Conservation (phyloP, 2,888 invertebrate genomes). For the Melinaea menophilus region DNA sequence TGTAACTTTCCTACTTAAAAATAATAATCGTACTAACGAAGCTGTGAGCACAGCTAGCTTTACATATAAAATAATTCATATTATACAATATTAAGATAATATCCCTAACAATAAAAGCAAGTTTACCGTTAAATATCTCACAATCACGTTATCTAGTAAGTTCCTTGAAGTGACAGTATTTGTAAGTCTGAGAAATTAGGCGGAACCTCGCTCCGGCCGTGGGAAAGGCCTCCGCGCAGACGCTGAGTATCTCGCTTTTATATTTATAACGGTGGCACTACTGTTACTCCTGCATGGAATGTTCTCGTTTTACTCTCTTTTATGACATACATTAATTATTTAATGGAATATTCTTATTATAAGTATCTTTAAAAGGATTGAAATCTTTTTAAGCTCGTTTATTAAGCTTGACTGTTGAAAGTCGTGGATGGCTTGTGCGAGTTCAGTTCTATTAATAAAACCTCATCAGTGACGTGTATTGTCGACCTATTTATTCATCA, state of each 20-base stretch:
- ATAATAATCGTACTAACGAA: too few species aligned
- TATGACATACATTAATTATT: conserved; percentile 5
- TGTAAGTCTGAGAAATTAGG: conserved; percentile 48
- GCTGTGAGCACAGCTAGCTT: too few species aligned
- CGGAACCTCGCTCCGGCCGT: conserved; percentile 57
- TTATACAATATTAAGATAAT: background rate
- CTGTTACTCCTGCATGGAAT: conserved; percentile 32
- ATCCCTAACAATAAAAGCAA: background rate
- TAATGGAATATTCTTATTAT: too few species aligned
- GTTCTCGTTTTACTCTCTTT: conserved; percentile 26
- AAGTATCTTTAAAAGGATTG: too few species aligned
- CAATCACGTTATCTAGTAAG: conserved; percentile 21
- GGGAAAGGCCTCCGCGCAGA: conserved; percentile 49
- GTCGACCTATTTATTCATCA: conserved; percentile 68
- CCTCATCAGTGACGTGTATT: conserved; percentile 69
- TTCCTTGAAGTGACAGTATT: conserved; percentile 45
- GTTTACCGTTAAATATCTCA: conserved; percentile 17
- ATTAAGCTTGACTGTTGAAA: conserved; percentile 53
- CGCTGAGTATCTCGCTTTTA: conserved; percentile 30
- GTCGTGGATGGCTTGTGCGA: conserved; percentile 37
- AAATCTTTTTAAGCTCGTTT: too few species aligned
- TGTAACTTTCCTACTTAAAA: too few species aligned
- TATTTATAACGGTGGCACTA: conserved; percentile 53
- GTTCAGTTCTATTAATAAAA: conserved; percentile 75
- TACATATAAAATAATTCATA: too few species aligned